These are phyloP conservation scores for Acrocephalus arundinaceus DNA, from an alignment of 2,113 vertebrate species.

Conservation along the genomic window DNA sequence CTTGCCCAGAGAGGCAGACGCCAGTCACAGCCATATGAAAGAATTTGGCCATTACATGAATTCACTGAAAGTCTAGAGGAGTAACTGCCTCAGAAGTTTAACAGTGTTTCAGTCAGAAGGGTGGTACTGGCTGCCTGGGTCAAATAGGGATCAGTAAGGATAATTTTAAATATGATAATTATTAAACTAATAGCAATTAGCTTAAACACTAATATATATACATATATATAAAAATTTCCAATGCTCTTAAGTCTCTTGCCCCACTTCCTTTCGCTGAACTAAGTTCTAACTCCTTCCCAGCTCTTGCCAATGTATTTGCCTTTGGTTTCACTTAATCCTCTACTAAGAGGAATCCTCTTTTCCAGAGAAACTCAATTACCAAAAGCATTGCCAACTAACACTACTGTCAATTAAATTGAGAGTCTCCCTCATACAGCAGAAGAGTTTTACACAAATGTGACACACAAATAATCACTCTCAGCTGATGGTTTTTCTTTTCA, in stretches of 20 bases:
- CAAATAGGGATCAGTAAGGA: not conserved
- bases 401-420: not conserved
- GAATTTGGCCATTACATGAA: not conserved
- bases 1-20: not conserved
- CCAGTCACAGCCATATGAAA: not conserved
- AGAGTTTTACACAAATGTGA: not conserved
- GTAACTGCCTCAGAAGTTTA: not conserved
- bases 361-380: not conserved
- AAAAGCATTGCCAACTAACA: not conserved
- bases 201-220: conserved; percentile 11
- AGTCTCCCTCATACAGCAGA: not conserved
- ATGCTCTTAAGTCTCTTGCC: not conserved
- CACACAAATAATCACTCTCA: not conserved
- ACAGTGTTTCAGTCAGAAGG: not conserved
- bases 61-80: not conserved
- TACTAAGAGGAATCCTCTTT: not conserved
- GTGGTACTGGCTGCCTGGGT: conserved; percentile 24
- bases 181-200: conserved; percentile 18
- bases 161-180: not conserved
- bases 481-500: not conserved
- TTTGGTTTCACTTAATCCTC: not conserved
- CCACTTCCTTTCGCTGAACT: not conserved
- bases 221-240: not conserved
- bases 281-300: not conserved
- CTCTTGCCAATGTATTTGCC: not conserved